Base-by-base conservation (phyloP, 2,797 vertebrate genomes). In the Acrossocheilus wenchowensis region DNA sequence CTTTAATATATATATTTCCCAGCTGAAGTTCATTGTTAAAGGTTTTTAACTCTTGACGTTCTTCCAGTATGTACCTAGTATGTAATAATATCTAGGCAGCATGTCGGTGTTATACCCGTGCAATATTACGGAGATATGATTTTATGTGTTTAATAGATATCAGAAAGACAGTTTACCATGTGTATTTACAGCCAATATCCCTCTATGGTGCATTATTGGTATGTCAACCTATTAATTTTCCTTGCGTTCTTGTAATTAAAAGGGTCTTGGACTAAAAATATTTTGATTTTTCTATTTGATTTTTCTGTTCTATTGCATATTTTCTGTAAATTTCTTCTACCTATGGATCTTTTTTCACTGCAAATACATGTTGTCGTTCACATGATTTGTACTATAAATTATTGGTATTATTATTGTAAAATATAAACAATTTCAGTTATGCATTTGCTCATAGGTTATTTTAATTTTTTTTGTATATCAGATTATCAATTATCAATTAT, bases 21-120 rank as follows among this genome's bases (percentile, higher is more conserved):
- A 83, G 30, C 79, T 54, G 69, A 43, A 74, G 72, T 83, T 89
- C 79, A 87, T 83, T 84, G 87, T 89, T 86, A 86, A 30, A 69
- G 78, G 68, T 62, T 79, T 78, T 83, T 17, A 87, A 75, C 78
- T 62, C 36, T 39, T 82, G 52, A 71, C 43, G 52, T 85, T 78
- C 81, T 68, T 81, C 68, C 52, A 66, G 74, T 78, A 71, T 43
- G 73, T 19, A 50, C 36, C 43, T 64, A 69, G 68, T 88, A 78
- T 88, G 71, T 78, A 86, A 77, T 45, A 4, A n/a, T 75, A 7
- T 77, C 30, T 77, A 54, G 10, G 50, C 1, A 11, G 17, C 5
- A 54, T 54, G 30, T 19, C 72, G 82, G 50, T 57, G 36, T 41
- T 82, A 74, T 57, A 41, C 11, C 9, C 66, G 69, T 36, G 19